phyloP scores from a whole-genome alignment of 2,797 vertebrate species.

The Linurgus olivaceus region DNA sequence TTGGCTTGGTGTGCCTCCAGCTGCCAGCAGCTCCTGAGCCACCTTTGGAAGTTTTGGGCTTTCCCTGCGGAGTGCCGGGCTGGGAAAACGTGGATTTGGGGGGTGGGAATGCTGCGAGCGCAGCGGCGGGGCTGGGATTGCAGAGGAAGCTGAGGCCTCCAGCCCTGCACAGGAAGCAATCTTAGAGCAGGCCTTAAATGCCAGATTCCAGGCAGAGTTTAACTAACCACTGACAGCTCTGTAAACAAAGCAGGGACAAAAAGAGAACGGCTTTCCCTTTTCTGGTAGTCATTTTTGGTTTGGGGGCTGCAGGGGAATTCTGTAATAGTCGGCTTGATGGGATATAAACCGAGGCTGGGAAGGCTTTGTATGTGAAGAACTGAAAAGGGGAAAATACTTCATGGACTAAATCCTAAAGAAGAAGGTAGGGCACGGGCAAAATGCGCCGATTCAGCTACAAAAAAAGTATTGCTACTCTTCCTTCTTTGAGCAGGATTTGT shows the following conservation, averaged over 20 bases:
- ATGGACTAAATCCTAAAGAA: slow-evolving; percentile 75
- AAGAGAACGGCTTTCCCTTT: slow-evolving; percentile 84
- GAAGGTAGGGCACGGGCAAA: slow-evolving; percentile 75
- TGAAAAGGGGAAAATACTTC: slow-evolving; percentile 72
- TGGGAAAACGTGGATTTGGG: slow-evolving; percentile 38
- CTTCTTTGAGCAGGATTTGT: not conserved
- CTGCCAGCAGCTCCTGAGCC: not conserved
- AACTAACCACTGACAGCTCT: slow-evolving; percentile 88
- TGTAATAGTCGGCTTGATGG: slow-evolving; percentile 76
- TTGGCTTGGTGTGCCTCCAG: not conserved
- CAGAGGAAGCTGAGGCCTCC: slow-evolving; percentile 82
- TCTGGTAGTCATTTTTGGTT: slow-evolving; percentile 86
- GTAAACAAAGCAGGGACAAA: slow-evolving; percentile 85
- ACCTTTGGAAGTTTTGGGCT: not conserved
- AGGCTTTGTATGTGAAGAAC: slow-evolving; percentile 76
- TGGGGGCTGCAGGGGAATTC: slow-evolving; percentile 82
- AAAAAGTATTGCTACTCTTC: slow-evolving; percentile 32
- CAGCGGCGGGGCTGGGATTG: slow-evolving; percentile 66
- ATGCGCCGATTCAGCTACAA: slow-evolving; percentile 69
- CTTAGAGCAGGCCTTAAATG: slow-evolving; percentile 79
- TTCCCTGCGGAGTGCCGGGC: not conserved
- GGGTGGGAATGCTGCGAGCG: slow-evolving; percentile 40
- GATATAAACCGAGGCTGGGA: slow-evolving; percentile 74
- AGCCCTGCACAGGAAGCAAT: slow-evolving; percentile 81
- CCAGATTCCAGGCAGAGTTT: slow-evolving; percentile 82